These are phyloP conservation scores for Tubiluchus corallicola DNA, from an alignment of 2,888 invertebrate species.

Conservation along the genomic window DNA sequence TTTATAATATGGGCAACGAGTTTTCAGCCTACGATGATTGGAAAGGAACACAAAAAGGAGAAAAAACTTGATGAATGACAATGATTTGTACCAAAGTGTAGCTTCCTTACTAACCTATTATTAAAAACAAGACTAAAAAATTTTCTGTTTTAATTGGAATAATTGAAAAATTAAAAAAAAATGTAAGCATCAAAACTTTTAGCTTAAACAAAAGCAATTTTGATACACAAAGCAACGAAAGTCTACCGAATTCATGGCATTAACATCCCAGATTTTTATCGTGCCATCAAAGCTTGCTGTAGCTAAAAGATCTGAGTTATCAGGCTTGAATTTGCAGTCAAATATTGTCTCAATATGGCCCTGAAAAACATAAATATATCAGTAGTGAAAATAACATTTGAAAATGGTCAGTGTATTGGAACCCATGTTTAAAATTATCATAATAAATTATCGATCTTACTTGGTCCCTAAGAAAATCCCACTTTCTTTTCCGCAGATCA, in stretches of 20 bases:
- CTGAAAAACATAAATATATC: constrained; percentile 14
- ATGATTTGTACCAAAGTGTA: too few species aligned
- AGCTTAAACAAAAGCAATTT: too few species aligned
- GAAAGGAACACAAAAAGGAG: too few species aligned
- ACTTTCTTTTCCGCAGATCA: constrained; percentile 26
- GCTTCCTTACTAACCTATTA: too few species aligned
- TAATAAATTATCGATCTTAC: constrained; percentile 16
- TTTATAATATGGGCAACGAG: background rate
- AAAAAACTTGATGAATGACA: too few species aligned
- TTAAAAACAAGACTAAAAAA: too few species aligned
- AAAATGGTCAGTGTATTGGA: background rate
- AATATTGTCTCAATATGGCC: constrained; percentile 33
- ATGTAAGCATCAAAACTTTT: too few species aligned
- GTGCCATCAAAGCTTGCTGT: constrained; percentile 33
- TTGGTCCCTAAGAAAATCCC: constrained; percentile 30
- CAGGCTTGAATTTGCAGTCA: constrained; percentile 31
- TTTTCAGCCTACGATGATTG: too few species aligned
- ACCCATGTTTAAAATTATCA: background rate
- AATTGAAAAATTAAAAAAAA: too few species aligned
- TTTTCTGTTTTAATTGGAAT: too few species aligned
- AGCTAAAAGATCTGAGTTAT: constrained; percentile 26
- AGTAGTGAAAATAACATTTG: background rate
- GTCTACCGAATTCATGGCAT: constrained; percentile 24
- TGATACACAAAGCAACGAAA: too few species aligned
- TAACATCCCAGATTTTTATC: constrained; percentile 30